Evolutionary conservation across 1,140 invertebrate species (phyloP).

Genomic region (Ridgeia piscesae): DNA sequence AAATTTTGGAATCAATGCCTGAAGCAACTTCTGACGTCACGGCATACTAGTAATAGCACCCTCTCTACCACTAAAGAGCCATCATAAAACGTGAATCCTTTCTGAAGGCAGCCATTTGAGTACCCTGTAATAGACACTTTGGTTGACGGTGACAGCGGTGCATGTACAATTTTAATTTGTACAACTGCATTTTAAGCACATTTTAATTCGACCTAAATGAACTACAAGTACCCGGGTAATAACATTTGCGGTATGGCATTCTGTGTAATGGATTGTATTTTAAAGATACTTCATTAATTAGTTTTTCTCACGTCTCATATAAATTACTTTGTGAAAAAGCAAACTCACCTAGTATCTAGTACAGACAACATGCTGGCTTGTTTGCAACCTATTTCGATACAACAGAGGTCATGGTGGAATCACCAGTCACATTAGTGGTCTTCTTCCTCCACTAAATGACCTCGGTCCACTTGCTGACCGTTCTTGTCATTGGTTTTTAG

Average conservation of each 20-base stretch:
- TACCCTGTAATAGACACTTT: not conserved
- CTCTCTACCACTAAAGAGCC: not conserved
- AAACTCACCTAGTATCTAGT: too few species aligned
- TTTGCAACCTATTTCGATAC: too few species aligned
- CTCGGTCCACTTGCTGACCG: too few species aligned
- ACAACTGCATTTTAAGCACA: not conserved
- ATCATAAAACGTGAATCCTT: not conserved
- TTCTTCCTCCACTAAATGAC: too few species aligned
- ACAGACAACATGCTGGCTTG: too few species aligned
- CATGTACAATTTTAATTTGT: not conserved
- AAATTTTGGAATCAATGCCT: not conserved
- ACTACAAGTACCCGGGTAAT: not conserved
- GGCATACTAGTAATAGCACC: not conserved
- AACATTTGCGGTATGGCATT: not conserved
- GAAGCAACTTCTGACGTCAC: not conserved
- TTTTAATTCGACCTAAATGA: not conserved
- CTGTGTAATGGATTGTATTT: too few species aligned
- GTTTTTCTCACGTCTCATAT: too few species aligned
- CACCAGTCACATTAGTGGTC: too few species aligned
- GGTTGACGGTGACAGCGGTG: not conserved
- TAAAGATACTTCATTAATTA: too few species aligned
- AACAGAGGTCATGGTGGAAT: too few species aligned
- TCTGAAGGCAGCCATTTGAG: not conserved
- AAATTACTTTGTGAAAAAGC: too few species aligned
- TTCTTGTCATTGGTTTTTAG: too few species aligned